phyloP scores from a whole-genome alignment of 2,888 invertebrate species.

The Allolobophora icterica region DNA sequence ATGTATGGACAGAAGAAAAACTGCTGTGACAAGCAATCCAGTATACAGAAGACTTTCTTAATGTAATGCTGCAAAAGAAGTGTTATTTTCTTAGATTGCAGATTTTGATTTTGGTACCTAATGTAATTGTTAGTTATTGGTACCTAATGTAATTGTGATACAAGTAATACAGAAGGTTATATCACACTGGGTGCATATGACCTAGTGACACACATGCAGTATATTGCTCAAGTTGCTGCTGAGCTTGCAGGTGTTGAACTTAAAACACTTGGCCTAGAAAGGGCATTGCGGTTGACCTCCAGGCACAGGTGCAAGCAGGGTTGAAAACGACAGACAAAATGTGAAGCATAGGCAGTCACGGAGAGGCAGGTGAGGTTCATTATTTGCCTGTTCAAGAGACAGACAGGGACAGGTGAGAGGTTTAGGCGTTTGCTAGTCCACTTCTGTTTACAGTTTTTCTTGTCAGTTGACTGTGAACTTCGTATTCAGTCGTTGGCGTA shows the following conservation, averaged over 20 bases:
- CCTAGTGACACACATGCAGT: not conserved
- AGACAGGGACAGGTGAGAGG: not conserved
- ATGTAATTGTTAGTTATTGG: not conserved
- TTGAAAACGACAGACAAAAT: not conserved
- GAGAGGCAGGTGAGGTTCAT: slow-evolving; percentile 12
- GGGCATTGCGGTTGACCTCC: not conserved
- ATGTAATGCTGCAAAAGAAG: too few relatives aligned
- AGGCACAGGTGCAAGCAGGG: not conserved
- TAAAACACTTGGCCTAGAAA: slow-evolving; percentile 3
- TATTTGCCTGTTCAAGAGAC: not conserved
- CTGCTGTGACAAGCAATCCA: too few relatives aligned
- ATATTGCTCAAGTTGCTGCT: not conserved
- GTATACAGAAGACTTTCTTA: too few relatives aligned
- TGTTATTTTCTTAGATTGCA: too few relatives aligned
- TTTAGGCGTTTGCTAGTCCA: not conserved
- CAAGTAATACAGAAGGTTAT: not conserved
- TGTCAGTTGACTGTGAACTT: slow-evolving; percentile 11
- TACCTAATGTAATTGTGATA: not conserved
- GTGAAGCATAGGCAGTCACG: not conserved
- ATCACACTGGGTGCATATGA: not conserved
- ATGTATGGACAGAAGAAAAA: too few relatives aligned
- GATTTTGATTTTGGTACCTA: too few relatives aligned
- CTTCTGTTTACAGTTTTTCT: slow-evolving; percentile 17
- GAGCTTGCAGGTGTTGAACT: slow-evolving; percentile 14
- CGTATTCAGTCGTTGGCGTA: not conserved